These are phyloP conservation scores for Coturnix japonica DNA, from an alignment of 2,113 vertebrate genomes.

Conservation along the genomic window DNA sequence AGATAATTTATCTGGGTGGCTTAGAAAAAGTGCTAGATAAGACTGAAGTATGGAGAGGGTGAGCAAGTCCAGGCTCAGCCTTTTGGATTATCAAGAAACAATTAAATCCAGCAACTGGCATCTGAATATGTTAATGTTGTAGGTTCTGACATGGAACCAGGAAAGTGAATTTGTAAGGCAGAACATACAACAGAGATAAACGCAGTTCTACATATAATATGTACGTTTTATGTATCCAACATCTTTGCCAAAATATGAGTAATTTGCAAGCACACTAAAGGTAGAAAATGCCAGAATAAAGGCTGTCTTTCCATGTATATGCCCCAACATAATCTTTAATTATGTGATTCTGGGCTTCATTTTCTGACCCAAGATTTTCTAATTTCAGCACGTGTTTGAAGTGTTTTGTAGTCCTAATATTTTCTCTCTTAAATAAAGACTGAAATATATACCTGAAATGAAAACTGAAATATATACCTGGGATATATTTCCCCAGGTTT, in stretches of 20 bases:
- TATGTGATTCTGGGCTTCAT: neutral
- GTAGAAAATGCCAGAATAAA: constrained; percentile 67
- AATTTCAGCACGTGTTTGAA: neutral
- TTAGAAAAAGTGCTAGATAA: constrained; percentile 54
- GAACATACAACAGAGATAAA: constrained; percentile 41
- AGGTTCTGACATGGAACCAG: constrained; percentile 35
- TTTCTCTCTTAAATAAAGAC: constrained; percentile 1
- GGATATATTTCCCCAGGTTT: neutral
- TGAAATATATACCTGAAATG: no score
- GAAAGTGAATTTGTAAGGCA: constrained; percentile 35
- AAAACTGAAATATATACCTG: no score
- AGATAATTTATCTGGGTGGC: constrained; percentile 46
- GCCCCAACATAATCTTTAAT: constrained; percentile 32
- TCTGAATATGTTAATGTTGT: constrained; percentile 30
- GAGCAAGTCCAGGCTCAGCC: neutral
- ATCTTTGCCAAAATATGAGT: constrained; percentile 48
- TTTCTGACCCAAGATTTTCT: neutral
- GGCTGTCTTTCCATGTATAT: constrained; percentile 41
- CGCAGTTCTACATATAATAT: constrained; percentile 56
- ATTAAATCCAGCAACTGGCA: constrained; percentile 32
- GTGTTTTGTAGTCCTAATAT: neutral
- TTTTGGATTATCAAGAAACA: neutral
- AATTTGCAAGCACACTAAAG: constrained; percentile 32
- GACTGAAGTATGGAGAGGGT: constrained; percentile 44
- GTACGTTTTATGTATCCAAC: constrained; percentile 37